phyloP scores from a whole-genome alignment of 1,140 invertebrate genomes.

The Temnothorax curvispinosus region DNA sequence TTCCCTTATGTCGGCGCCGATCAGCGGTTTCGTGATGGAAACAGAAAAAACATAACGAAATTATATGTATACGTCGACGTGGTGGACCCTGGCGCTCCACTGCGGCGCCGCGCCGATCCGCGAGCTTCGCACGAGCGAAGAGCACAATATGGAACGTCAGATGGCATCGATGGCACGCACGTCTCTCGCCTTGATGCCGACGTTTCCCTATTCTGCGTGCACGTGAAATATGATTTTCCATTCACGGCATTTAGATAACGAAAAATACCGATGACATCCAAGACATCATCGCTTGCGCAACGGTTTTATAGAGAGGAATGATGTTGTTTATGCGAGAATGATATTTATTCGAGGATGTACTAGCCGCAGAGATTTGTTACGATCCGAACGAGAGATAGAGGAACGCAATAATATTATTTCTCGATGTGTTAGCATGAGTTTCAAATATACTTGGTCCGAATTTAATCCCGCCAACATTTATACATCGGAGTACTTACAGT shows the following conservation, averaged over 20 bases:
- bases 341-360: background rate
- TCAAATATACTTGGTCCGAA: background rate
- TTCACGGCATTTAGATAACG: background rate
- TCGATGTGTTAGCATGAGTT: background rate
- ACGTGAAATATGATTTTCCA: slow-evolving; percentile 3
- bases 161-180: slow-evolving; percentile 81
- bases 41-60: slow-evolving; percentile 36
- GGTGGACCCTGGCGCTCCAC: background rate
- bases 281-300: background rate
- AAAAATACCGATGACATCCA: background rate
- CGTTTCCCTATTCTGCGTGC: background rate
- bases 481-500: background rate
- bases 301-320: background rate
- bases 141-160: slow-evolving; percentile 79
- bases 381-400: background rate
- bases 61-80: slow-evolving; percentile 17
- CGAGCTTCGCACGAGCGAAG: slow-evolving; percentile 33
- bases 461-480: background rate
- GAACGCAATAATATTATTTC: background rate
- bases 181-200: slow-evolving; percentile 70
- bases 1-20: slow-evolving; percentile 49
- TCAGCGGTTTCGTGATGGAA: slow-evolving; percentile 35
- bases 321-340: background rate
- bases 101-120: background rate
- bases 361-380: background rate